Base-by-base conservation (phyloP, 2,888 invertebrate species). In the Iselma pallidipennis region DNA sequence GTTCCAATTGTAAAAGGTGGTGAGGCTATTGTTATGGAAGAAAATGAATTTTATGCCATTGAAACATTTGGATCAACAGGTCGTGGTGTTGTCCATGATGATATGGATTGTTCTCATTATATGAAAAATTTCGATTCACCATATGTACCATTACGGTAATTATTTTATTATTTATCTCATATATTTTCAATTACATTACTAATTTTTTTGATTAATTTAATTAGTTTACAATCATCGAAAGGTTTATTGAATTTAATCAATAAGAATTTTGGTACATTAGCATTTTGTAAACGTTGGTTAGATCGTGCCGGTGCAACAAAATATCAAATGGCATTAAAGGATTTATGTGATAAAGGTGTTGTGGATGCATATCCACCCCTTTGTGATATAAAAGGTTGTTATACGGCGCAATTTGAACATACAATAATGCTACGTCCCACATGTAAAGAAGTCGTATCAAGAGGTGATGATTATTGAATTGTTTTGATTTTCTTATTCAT, bases 11-110 rank as follows among this genome's bases (percentile, higher is more conserved):
- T 99, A 0, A 98, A 97, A 81, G 98, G 99, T 2, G 98, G 98
- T 0, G 98, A 99, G 80, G 93, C 94, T 0, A 96, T 94, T 0
- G 90, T 94, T 64, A 99, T 99, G 99, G 99, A 99, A 82, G 98
- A 98, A 81, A 95, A 96, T 78, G 98, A 98, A 83, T 96, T 98
- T 82, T 99, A 98, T 83, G 98, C 98, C 0, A 99, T 99, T 72
- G 99, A 99, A 84, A 99, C 99, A 0, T 99, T 99, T 80, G 99
- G 99, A 45, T 98, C 98, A 6, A 99, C 99, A 1, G 99, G 99
- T 1, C 88, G 90, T 55, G 95, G 94, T 0, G 84, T 91, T 63
- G 98, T 99, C 1, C 98, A 98, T 78, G 98, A 99, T 79, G 99
- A 99, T 78, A 96, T 98, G 94, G 99, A 99, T 78, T 95, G 95